phyloP scores from a whole-genome alignment of 2,888 invertebrate species.

The Dexiosoma caninum region DNA sequence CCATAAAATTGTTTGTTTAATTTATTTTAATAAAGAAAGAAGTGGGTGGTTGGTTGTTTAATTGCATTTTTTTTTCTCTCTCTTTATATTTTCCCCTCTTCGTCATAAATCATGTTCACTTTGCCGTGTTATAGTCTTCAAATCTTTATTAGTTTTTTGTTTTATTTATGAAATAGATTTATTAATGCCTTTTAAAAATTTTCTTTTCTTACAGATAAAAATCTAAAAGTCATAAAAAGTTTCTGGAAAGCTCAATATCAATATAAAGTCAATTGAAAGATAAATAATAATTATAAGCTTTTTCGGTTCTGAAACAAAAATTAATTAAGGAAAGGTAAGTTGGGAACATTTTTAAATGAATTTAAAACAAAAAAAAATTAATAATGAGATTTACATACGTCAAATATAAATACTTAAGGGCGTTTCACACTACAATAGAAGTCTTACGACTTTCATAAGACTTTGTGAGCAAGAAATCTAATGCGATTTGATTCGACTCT shows the following conservation, averaged over 20 bases:
- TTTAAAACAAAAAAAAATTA: background rate
- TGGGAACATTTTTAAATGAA: background rate
- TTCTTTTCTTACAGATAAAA: conserved; percentile 67
- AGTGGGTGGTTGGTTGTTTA: background rate
- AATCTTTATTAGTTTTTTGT: no score
- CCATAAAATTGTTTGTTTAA: background rate
- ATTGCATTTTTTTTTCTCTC: background rate
- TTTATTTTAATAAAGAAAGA: background rate
- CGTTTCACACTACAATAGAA: no score
- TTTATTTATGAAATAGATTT: background rate
- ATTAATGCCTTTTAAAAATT: conserved; percentile 19
- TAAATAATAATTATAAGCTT: conserved; percentile 2
- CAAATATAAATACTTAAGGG: no score
- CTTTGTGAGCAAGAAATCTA: no score
- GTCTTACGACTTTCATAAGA: no score
- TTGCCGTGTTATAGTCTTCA: no score
- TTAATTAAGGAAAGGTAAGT: conserved; percentile 41
- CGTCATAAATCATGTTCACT: conserved; percentile 19
- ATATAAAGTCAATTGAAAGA: conserved; percentile 64
- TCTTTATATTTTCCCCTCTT: background rate
- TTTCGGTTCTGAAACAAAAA: background rate
- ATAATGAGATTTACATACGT: background rate
- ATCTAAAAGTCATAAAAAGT: conserved; percentile 58
- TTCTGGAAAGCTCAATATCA: conserved; percentile 65
- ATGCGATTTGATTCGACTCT: no score